Evolutionary conservation across 2,888 invertebrate genomes (phyloP).

Genomic region (Apomyelois bistriatella): DNA sequence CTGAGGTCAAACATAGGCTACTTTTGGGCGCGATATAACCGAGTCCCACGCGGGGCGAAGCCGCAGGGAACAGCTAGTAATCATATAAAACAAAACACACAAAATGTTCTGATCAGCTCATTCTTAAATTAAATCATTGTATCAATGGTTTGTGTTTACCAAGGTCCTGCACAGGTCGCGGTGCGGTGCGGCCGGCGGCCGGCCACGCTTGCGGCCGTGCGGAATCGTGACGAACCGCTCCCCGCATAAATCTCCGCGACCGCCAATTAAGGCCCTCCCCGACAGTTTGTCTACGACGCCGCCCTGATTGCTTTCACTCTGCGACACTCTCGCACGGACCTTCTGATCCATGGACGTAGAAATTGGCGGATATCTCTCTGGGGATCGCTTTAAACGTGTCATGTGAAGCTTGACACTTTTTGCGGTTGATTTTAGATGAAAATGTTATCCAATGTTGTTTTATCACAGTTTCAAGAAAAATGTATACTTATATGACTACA

Average conservation of each 20-base stretch:
- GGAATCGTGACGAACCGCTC: slow-evolving; percentile 64
- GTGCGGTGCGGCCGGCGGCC: slow-evolving; percentile 27
- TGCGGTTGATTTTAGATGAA: neutral
- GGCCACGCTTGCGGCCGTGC: slow-evolving; percentile 41
- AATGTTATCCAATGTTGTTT: neutral
- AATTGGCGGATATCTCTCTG: slow-evolving; percentile 22
- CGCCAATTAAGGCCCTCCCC: slow-evolving; percentile 77
- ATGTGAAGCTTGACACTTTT: neutral
- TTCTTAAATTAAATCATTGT: no score
- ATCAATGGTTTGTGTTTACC: slow-evolving; percentile 40
- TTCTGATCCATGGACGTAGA: slow-evolving; percentile 32
- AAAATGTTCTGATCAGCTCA: no score
- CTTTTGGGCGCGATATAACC: no score
- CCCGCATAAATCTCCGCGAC: slow-evolving; percentile 77
- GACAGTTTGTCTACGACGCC: slow-evolving; percentile 78
- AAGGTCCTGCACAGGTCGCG: slow-evolving; percentile 22
- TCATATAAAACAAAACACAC: no score
- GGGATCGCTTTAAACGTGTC: slow-evolving; percentile 1
- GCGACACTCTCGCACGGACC: slow-evolving; percentile 39
- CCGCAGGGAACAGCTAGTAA: no score
- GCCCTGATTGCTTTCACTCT: slow-evolving; percentile 77
- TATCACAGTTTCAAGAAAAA: neutral
- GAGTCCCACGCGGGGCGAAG: no score
- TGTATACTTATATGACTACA: no score
- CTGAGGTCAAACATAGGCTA: no score